A percentile compares a stretch with the other conserved stretches of the same genome.
Conservation (phyloP, 2,888 invertebrate genomes). For the Cephonodes hylas region DNA sequence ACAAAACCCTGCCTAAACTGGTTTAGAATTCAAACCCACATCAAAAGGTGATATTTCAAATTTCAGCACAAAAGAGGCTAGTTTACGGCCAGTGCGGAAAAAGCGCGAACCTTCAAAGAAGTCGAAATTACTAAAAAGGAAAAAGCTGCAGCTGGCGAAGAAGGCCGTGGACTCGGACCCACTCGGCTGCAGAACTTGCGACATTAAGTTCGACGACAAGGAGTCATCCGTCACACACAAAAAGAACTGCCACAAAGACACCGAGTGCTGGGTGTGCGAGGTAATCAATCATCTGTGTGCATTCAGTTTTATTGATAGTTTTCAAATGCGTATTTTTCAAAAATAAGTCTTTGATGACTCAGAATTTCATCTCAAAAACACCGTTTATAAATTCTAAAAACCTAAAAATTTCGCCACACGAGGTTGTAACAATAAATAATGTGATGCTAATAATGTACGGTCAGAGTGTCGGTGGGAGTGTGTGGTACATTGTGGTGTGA, state of each 20-base stretch:
- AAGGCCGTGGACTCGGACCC: constrained; percentile 25
- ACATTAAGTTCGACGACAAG: constrained; percentile 40
- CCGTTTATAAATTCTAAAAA: no score
- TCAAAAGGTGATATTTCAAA: not conserved
- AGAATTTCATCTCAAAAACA: no score
- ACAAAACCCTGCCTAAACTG: not conserved
- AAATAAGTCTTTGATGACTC: no score
- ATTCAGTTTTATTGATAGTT: no score
- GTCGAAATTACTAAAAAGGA: not conserved
- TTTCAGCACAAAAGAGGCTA: not conserved
- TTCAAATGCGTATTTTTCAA: no score
- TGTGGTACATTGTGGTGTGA: not conserved
- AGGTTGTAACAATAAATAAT: no score
- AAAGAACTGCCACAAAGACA: constrained; percentile 34
- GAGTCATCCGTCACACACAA: constrained; percentile 38
- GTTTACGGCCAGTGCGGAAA: not conserved
- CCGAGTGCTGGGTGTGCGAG: constrained; percentile 45
- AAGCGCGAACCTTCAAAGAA: constrained; percentile 17
- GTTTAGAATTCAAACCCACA: not conserved
- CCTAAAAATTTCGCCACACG: no score
- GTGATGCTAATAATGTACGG: no score
- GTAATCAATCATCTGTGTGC: constrained; percentile 25
- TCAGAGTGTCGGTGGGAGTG: not conserved
- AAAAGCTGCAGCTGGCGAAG: constrained; percentile 17
- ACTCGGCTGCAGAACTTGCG: constrained; percentile 30